Conservation (phyloP, 2,113 vertebrate species). For the Saiga tatarica region DNA sequence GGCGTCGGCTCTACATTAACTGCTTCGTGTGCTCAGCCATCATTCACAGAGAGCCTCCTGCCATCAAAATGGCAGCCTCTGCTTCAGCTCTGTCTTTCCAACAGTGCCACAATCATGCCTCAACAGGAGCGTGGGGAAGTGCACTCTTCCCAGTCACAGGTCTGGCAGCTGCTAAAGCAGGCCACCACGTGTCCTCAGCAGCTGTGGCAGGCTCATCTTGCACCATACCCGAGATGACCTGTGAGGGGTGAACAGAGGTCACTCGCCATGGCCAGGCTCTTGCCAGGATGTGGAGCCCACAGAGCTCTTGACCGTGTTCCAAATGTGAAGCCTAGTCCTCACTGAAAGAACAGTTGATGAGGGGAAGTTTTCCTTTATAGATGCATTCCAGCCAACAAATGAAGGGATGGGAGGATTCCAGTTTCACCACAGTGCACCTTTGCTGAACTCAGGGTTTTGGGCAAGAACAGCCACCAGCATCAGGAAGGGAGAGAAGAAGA, state of each 20-base stretch:
- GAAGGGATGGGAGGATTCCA: background rate
- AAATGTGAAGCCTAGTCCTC: background rate
- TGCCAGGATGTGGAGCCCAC: background rate
- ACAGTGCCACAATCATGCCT: background rate
- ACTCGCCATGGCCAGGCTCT: background rate
- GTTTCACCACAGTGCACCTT: no score
- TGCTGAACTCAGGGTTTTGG: background rate
- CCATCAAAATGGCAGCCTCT: background rate
- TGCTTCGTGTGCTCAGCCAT: rapidly evolving
- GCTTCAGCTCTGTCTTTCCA: background rate
- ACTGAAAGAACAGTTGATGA: background rate
- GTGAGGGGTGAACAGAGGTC: background rate
- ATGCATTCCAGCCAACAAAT: background rate
- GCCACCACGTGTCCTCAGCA: background rate
- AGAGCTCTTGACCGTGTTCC: rapidly evolving
- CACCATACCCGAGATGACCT: rapidly evolving
- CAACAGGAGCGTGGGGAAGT: background rate
- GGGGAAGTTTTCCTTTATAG: background rate
- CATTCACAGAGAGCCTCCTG: background rate
- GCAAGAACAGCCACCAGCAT: background rate
- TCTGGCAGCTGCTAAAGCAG: background rate
- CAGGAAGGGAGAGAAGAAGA: background rate
- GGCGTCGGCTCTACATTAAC: background rate
- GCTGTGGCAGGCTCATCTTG: background rate
- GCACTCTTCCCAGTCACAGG: background rate